Conservation (phyloP, 2,797 vertebrate species). For the Myotis findleyi region DNA sequence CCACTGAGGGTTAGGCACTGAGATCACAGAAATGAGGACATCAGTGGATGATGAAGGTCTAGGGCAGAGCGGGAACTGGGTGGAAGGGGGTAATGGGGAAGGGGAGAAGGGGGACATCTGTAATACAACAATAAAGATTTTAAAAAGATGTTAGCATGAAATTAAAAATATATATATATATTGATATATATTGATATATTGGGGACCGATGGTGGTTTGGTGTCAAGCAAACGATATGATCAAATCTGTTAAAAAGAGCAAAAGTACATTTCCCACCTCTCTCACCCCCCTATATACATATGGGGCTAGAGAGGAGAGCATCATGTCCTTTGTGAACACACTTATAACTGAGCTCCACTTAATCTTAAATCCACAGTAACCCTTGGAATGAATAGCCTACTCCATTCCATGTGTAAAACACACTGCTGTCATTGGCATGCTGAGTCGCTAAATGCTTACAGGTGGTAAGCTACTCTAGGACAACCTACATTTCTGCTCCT, state of each 20-base stretch:
- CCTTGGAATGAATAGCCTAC: not conserved
- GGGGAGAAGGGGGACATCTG: too few relatives aligned
- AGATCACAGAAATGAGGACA: not conserved
- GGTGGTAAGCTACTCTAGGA: not conserved
- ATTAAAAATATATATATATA: too few relatives aligned
- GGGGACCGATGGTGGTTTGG: not conserved
- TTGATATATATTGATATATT: too few relatives aligned
- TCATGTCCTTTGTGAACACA: not conserved
- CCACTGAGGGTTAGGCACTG: not conserved
- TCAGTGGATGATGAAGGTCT: not conserved
- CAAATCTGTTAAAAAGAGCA: not conserved
- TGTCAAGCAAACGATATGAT: not conserved
- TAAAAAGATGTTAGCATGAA: too few relatives aligned
- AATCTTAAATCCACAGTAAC: not conserved
- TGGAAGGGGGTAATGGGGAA: too few relatives aligned
- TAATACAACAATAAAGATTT: too few relatives aligned
- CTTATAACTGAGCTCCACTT: not conserved
- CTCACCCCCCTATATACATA: not conserved
- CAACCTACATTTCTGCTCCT: not conserved
- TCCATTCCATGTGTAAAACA: not conserved
- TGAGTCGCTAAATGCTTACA: not conserved
- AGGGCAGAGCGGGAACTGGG: too few relatives aligned
- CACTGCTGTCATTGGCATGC: not conserved
- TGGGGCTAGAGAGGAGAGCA: not conserved
- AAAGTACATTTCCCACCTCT: not conserved